Evolutionary conservation across 2,113 vertebrate species (phyloP), one percentile per base, ranked within the genome.

Genomic region (Larimichthys polyactis): DNA sequence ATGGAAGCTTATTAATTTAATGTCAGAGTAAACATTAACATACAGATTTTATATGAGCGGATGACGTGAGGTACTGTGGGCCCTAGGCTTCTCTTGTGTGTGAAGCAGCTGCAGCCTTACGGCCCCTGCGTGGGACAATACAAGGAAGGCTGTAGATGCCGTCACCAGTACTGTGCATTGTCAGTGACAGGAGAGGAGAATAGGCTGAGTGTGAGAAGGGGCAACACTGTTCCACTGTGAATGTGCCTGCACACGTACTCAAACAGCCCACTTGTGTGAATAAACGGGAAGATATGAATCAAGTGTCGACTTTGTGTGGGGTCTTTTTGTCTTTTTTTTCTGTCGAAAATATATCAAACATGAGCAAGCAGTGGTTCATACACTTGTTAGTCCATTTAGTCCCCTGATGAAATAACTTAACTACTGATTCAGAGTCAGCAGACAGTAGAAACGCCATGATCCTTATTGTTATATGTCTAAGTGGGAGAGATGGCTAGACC

Each of bases 81-180:
- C 12, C 66, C 32, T 66, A 6, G 11, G 48, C 17, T 4, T 12
- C 59, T 62, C 46, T 64, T 69, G 55, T 71, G 82, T 32, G 75
- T 52, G 48, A 65, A 78, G 49, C 87, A 92, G 91, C 90, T 89
- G 82, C 36, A 17, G 74, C 64, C 78, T 71, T 54, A 4, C 11
- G 27, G 57, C 58, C 83, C 27, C 27, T 83, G 84, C 22, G 78
- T 84, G 85, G 88, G 87, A 94, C 93, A 95, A 93, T 95, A 78
- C 90, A 78, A 93, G 94, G 93, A 94, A 93, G 90, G 84, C 84
- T 62, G 85, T n/a, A 46, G 88, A 84, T 91, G 90, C 64, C 83
- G 87, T 91, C 88, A 90, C 72, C 27, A 55, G 36, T 27, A 86
- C 81, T 89, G 82, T 87, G 89, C 71, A 94, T 95, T 94, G 93